phyloP scores from a whole-genome alignment of 1,140 invertebrate species.

The Drosophila sp. region DNA sequence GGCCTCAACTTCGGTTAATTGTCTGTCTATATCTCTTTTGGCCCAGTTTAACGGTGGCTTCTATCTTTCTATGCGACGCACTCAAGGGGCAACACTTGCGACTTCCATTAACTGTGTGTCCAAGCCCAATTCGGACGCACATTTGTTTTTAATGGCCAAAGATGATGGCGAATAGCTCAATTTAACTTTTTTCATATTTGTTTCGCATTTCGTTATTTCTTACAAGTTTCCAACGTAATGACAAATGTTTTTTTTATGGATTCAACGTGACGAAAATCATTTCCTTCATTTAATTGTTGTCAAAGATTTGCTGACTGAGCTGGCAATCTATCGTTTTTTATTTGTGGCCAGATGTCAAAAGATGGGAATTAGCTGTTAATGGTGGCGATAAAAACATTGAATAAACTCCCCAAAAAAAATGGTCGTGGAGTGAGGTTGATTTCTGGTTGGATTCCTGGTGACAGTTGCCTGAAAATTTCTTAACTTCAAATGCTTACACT shows the following conservation, averaged over 20 bases:
- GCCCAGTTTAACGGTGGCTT: constrained; percentile 37
- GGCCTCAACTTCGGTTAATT: constrained; percentile 61
- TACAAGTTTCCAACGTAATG: constrained; percentile 55
- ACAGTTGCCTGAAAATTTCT: neutral
- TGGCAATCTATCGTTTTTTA: constrained; percentile 23
- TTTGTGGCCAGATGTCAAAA: constrained; percentile 15
- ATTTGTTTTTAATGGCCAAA: constrained; percentile 61
- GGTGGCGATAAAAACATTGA: constrained; percentile 5
- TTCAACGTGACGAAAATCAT: constrained; percentile 31
- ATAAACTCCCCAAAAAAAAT: neutral
- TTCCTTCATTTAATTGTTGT: constrained; percentile 46
- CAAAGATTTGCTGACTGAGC: constrained; percentile 49
- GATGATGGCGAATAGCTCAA: constrained; percentile 72
- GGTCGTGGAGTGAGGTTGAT: neutral
- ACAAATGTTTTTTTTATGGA: constrained; percentile 60
- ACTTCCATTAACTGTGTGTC: constrained; percentile 47
- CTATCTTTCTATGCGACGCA: neutral
- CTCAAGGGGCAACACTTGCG: constrained; percentile 61
- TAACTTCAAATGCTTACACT: too few relatives aligned
- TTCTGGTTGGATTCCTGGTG: neutral
- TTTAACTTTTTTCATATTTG: constrained; percentile 75
- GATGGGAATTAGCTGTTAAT: constrained; percentile 19
- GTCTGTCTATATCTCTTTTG: constrained; percentile 52
- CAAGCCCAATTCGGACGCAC: constrained; percentile 39
- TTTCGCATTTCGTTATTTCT: constrained; percentile 58